Evolutionary conservation across 1,140 invertebrate species (phyloP).

Genomic region (Apis mellifera): DNA sequence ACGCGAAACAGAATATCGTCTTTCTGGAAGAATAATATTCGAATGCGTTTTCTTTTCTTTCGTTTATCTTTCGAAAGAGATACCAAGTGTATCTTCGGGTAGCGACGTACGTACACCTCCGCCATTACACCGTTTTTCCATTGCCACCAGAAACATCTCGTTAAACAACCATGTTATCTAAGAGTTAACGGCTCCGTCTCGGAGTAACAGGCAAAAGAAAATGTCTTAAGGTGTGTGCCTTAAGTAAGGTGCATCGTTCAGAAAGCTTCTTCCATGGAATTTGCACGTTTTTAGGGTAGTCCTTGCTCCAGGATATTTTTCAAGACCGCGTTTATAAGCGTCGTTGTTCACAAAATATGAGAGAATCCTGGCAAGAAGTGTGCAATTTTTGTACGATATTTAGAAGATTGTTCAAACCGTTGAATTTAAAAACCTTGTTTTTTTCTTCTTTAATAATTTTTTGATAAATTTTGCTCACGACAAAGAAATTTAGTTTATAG

Average conservation of each 20-base stretch:
- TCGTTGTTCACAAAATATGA: not conserved
- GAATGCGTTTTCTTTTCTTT: not conserved
- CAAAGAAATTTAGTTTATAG: too few species aligned
- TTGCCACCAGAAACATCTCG: slow-evolving; percentile 1
- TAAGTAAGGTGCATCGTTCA: not conserved
- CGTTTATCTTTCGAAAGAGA: not conserved
- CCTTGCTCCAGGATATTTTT: not conserved
- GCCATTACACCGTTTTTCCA: slow-evolving; percentile 12
- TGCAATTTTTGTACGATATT: too few species aligned
- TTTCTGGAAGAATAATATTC: not conserved
- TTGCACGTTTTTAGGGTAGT: not conserved
- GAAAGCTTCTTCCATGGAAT: not conserved
- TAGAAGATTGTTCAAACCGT: too few species aligned
- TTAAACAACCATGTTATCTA: slow-evolving; percentile 18
- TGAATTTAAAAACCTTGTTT: too few species aligned
- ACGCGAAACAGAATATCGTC: not conserved
- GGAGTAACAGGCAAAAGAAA: not conserved
- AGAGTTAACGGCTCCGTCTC: not conserved
- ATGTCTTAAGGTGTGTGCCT: not conserved
- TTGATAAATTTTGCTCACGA: too few species aligned
- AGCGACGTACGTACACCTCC: not conserved
- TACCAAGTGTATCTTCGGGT: not conserved
- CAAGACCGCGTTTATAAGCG: not conserved
- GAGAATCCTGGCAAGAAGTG: too few species aligned
- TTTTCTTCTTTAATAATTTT: too few species aligned